Base-by-base conservation (phyloP, 2,888 invertebrate species). In the Sicus ferrugineus region DNA sequence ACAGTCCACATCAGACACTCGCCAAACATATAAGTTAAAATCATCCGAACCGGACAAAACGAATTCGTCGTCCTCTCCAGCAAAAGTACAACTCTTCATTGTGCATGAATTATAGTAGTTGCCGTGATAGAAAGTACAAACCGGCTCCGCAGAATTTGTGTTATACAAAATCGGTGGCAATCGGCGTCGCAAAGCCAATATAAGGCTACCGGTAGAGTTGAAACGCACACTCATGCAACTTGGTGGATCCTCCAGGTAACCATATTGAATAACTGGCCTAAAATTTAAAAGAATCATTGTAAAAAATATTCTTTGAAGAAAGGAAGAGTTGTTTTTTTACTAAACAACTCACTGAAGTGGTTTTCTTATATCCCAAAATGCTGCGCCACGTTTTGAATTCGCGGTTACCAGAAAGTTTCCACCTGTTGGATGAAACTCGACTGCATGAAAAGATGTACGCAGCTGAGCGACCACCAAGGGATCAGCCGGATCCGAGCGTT, bases 81-180 rank as follows among this genome's bases (percentile, higher is more conserved):
- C 96, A 85, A 97, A 98, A 73, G 92, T 93, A 80, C 97, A 96
- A 73, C 96, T 96, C 86, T 98, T 98, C 95, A 98, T 96, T 0
- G 98, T 98, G 82, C 97, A 97, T 0, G 95, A 95, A 84, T 97
- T 97, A 80, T 95, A 95, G 84, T 97, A 98, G 73, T 94, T 94
- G 61, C 91, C 90, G 82, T 96, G 94, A 83, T 95, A 94, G 86
- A 97, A 96, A 84, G 96, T 93, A 34, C 92, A 94, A 30, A 93
- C 85, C 0, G 93, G 91, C 52, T 89, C 88, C 0, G 92, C 87
- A 0, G 90, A 89, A 74, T 91, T 88, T 0, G 90, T 88, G 0
- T 88, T 86, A 80, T 94, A 97, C 7, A 97, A 86, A 14, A 95
- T 93, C 0, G 97, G 96, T 0, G 95, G 92, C 68, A 94, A 87